Percentiles rank a stretch among this genome's conserved stretches.
These are phyloP conservation scores for Saccopteryx leptura DNA, from an alignment of 2,113 vertebrate species.

Conservation along the genomic window DNA sequence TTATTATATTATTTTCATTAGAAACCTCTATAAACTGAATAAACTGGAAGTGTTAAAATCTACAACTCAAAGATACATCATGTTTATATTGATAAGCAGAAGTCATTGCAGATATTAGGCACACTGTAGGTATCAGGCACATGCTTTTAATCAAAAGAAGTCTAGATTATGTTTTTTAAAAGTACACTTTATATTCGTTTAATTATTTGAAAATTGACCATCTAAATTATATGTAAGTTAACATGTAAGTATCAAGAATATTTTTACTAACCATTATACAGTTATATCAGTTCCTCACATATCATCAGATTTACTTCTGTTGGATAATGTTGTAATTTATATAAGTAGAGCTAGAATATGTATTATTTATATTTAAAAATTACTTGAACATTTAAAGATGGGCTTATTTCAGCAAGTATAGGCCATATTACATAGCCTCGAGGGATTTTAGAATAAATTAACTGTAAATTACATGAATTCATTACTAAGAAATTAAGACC, in stretches of 20 bases:
- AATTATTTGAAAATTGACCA: conserved; percentile 54
- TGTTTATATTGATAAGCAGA: conserved; percentile 48
- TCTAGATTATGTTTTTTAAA: conserved; percentile 21
- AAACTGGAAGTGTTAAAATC: conserved; percentile 8
- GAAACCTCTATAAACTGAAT: not conserved
- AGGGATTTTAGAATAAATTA: conserved; percentile 82
- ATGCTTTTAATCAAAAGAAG: conserved; percentile 59
- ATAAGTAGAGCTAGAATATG: conserved; percentile 19
- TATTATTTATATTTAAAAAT: conserved; percentile 71
- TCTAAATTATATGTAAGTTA: conserved; percentile 4
- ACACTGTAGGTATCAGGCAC: conserved; percentile 19
- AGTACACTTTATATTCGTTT: conserved; percentile 44
- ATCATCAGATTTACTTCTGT: conserved; percentile 56
- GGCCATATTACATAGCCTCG: conserved; percentile 58
- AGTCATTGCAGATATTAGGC: not conserved
- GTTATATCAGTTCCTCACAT: conserved; percentile 26
- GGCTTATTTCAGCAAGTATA: conserved; percentile 65
- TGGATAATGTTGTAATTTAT: conserved; percentile 42
- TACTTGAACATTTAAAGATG: conserved; percentile 57
- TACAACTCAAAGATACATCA: conserved; percentile 8
- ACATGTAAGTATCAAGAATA: not conserved
- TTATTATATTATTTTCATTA: conserved; percentile 58
- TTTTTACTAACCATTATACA: conserved; percentile 49
- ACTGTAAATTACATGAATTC: conserved; percentile 81
- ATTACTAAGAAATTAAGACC: conserved; percentile 80